Evolutionary conservation across 2,888 invertebrate genomes (phyloP), one percentile per base, ranked within the genome.

Genomic region (Cordilura impudica): DNA sequence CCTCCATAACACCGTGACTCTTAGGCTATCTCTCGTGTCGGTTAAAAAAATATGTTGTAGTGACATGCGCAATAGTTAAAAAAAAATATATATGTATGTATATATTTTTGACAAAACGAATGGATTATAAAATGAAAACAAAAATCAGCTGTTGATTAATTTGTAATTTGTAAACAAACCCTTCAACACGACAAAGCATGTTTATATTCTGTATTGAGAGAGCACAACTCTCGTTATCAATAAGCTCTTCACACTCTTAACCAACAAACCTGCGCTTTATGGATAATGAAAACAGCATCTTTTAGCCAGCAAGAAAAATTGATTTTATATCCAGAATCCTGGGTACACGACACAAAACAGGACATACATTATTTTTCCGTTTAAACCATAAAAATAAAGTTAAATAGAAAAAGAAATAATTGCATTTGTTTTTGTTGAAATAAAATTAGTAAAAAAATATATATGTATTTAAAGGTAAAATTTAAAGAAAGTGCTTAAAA

Each of bases 311-410:
- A 8, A 26, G 8, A 76, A 79, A 71, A 72, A 77, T 70, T 78
- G 73, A 81, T 81, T 79, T 82, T 61, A 8, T 74, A 75, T 73
- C 45, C 76, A 75, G 81, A 80, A 82, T 80, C 61, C 78, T 65
- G 74, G 58, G 43, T 79, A 69, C 60, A 78, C 51, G 16, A 21
- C 21, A 21, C 21, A 54, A 47, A 16, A 31, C 53, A 75, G 71
- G 47, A 67, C 26, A 67, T 16, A 12, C 12, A 72, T 26, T n/a
- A n/a, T n/a, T 58, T 35, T 5, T 69, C 43, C 63, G 63, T 76
- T 56, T 82, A 63, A 31, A 63, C 45, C 73, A 82, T 67, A 14
- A 1, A 51, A 39, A 73, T 18, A 21, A 43, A 60, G 5, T 21
- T 26, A 18, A 14, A 53, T n/a, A 16, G 29, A 2, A n/a, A n/a